Evolutionary conservation across 2,113 vertebrate species (phyloP).

Genomic region (Micronycteris hirsuta): DNA sequence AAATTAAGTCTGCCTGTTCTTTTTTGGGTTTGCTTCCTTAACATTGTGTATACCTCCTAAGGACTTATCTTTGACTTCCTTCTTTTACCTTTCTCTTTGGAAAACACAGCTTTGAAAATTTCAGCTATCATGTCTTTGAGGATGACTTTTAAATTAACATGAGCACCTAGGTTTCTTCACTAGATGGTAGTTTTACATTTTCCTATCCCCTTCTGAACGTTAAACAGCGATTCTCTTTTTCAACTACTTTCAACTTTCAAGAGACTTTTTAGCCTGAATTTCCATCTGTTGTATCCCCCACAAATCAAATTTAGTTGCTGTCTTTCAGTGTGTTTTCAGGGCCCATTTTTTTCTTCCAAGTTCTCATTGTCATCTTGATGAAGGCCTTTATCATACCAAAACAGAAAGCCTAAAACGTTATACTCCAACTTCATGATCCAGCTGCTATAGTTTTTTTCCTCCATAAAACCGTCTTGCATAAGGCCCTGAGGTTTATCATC

Average conservation of each 20-base stretch:
- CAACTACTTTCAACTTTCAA: neutral
- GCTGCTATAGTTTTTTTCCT: neutral
- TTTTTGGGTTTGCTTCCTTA: neutral
- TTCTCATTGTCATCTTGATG: neutral
- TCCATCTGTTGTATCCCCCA: neutral
- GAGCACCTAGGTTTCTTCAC: neutral
- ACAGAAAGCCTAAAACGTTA: neutral
- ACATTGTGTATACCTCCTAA: neutral
- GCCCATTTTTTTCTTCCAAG: neutral
- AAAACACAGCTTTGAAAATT: neutral
- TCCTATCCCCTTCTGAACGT: neutral
- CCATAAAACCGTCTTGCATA: neutral
- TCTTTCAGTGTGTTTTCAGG: neutral
- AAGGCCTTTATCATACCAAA: neutral
- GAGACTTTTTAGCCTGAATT: neutral
- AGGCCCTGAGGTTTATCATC: neutral
- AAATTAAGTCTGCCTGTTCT: neutral
- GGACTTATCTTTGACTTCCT: neutral
- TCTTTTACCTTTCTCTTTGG: neutral
- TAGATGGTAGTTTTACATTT: neutral
- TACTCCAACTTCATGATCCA: neutral
- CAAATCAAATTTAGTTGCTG: neutral
- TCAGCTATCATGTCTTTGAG: neutral
- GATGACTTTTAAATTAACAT: neutral
- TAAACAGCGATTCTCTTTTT: neutral